These are phyloP conservation scores for Desmophyllum pertusum DNA, from an alignment of 92 coral and sea anemone species.

Conservation along the genomic window DNA sequence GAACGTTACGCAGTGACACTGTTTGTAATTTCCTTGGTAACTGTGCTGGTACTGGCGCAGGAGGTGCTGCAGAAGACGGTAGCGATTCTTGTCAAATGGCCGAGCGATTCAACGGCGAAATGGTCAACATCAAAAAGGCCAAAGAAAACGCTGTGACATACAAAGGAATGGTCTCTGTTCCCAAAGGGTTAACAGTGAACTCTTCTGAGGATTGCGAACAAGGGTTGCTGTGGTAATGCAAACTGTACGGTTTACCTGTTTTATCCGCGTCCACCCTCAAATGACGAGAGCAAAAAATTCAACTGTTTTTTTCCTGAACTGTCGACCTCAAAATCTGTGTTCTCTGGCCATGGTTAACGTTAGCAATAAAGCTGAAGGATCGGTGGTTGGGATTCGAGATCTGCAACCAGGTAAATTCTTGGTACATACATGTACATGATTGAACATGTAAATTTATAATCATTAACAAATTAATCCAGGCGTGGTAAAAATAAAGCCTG, in stretches of 20 bases:
- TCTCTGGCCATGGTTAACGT: slow-evolving; percentile 37
- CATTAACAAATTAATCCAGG: background rate
- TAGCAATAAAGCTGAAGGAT: slow-evolving; percentile 21
- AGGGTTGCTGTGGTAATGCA: slow-evolving; percentile 48
- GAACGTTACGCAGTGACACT: slow-evolving; percentile 2
- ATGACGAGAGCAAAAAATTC: slow-evolving; percentile 19
- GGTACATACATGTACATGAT: background rate
- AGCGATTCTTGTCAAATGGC: slow-evolving; percentile 30
- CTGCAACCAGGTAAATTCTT: background rate
- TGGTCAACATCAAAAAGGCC: slow-evolving; percentile 55
- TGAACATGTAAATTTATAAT: background rate
- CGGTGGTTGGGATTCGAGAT: slow-evolving; percentile 46
- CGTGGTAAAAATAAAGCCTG: background rate
- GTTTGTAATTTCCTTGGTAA: background rate
- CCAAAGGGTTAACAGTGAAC: slow-evolving; percentile 39
- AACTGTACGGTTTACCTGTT: slow-evolving; percentile 65
- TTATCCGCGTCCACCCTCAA: slow-evolving; percentile 45
- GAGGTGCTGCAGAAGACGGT: background rate
- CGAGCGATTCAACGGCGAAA: slow-evolving; percentile 35
- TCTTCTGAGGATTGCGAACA: slow-evolving; percentile 43
- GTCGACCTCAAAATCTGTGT: slow-evolving; percentile 56
- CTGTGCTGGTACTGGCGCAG: background rate
- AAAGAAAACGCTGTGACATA: slow-evolving; percentile 24
- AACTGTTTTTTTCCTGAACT: slow-evolving; percentile 66
- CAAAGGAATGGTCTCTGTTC: slow-evolving; percentile 35